Percentiles rank a stretch among this genome's conserved stretches.
Evolutionary conservation across 2,113 vertebrate species (phyloP).

Genomic region (Colistium nudipinnis): DNA sequence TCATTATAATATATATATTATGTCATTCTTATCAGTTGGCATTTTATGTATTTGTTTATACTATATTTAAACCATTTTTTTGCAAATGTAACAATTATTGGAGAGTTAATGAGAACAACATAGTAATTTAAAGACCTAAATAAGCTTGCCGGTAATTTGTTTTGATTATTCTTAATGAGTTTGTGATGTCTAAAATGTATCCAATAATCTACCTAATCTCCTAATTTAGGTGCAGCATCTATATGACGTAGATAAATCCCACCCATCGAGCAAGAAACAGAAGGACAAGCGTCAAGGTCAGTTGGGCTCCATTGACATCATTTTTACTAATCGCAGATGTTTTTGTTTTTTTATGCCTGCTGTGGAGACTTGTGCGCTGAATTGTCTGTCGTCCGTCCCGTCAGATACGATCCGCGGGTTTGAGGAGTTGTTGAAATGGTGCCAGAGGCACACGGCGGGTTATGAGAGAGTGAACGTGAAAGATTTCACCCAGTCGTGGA

Average conservation of each 20-base stretch:
- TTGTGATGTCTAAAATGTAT: background rate
- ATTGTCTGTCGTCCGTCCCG: background rate
- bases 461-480: conserved; percentile 82
- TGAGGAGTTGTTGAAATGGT: conserved; percentile 89
- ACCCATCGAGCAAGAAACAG: conserved; percentile 58
- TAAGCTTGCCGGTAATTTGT: background rate
- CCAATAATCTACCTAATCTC: background rate
- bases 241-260: conserved; percentile 76
- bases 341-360: background rate
- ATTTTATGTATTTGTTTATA: too few relatives aligned
- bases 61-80: too few relatives aligned
- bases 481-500: conserved; percentile 89
- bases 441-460: conserved; percentile 86
- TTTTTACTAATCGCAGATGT: background rate
- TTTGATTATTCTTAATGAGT: background rate
- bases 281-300: conserved; percentile 70
- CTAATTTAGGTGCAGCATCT: conserved; percentile 80
- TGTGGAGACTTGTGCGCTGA: background rate
- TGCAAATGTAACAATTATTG: too few relatives aligned
- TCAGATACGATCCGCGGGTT: conserved; percentile 71
- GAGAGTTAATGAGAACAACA: background rate
- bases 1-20: too few relatives aligned
- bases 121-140: background rate
- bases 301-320: background rate
- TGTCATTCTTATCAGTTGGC: too few relatives aligned